Evolutionary conservation across 2,797 vertebrate genomes (phyloP), one percentile per base, ranked within the genome.

Genomic region (Lateolabrax maculatus): DNA sequence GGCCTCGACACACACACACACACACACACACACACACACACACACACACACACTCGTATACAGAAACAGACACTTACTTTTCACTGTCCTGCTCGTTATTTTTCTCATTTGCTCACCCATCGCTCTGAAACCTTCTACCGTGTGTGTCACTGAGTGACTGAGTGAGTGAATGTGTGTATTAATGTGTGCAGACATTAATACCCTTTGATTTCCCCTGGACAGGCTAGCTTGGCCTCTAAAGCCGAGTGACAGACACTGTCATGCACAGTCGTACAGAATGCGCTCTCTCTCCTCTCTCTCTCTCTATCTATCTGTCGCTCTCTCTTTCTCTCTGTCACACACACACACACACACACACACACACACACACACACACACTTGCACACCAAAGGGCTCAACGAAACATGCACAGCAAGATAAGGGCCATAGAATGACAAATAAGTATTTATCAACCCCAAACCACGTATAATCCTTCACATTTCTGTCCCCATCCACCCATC

Each of bases 371-470:
- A 75, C 61, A 85, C 67, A 71, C 63, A 71, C 66, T 39, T 18
- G 5, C 48, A 80, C 75, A 80, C 75, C 69, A 84, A 83, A 73
- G 73, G 80, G 91, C 84, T 93, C 83, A 89, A 71, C 71, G n/a
- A 81, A 94, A 93, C 90, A 94, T 94, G 95, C 87, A 53, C 87
- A 86, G 81, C 80, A 78, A 90, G 94, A 95, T 95, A 95, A 95
- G 93, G 84, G 79, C 84, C 85, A 63, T 77, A 92, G 93, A 94
- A 93, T 89, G 86, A 93, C 90, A 94, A 94, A 91, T 92, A 94
- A 93, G 92, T 94, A 92, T 95, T 95, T 95, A 95, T 94, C 93
- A 90, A 94, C 57, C 81, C 88, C 90, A 94, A 93, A 93, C 84
- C 93, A 95, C 77, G 68, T 92, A 92, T 95, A 96, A 95, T 96